phyloP scores from a whole-genome alignment of 2,797 vertebrate genomes.

The Megaceryle alcyon region DNA sequence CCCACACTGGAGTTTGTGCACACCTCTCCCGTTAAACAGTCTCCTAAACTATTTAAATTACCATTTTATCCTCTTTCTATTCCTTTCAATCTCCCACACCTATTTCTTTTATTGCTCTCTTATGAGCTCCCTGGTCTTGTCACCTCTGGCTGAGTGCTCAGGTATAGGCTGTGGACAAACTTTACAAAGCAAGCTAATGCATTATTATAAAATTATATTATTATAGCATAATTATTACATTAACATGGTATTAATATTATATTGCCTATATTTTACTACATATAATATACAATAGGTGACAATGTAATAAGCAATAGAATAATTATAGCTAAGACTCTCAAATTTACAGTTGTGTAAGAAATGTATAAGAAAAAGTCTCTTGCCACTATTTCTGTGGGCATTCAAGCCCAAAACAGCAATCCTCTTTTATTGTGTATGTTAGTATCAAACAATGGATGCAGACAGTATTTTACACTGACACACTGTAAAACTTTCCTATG shows the following conservation, averaged over 20 bases:
- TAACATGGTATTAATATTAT: no score
- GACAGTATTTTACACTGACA: not conserved
- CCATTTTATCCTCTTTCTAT: not conserved
- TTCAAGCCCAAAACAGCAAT: not conserved
- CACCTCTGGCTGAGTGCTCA: not conserved
- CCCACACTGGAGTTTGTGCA: not conserved
- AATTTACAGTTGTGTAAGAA: not conserved
- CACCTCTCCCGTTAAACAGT: not conserved
- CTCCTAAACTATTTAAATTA: not conserved
- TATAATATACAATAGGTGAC: no score
- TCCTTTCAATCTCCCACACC: not conserved
- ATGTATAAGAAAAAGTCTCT: not conserved
- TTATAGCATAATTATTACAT: not conserved
- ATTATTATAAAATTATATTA: not conserved
- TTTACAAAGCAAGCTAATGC: not conserved
- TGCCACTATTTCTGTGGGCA: not conserved
- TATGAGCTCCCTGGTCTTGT: not conserved
- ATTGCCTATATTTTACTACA: not conserved
- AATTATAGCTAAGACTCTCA: not conserved
- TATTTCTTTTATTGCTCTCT: not conserved
- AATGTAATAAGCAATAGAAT: not conserved
- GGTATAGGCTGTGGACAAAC: not conserved
- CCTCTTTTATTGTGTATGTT: not conserved
- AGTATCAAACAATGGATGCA: accelerated
- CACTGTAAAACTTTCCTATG: accelerated